Percentiles rank a stretch among this genome's conserved stretches.
These are phyloP conservation scores for Sinocyclocheilus maitianheensis DNA, from an alignment of 2,113 vertebrate genomes.

Conservation along the genomic window DNA sequence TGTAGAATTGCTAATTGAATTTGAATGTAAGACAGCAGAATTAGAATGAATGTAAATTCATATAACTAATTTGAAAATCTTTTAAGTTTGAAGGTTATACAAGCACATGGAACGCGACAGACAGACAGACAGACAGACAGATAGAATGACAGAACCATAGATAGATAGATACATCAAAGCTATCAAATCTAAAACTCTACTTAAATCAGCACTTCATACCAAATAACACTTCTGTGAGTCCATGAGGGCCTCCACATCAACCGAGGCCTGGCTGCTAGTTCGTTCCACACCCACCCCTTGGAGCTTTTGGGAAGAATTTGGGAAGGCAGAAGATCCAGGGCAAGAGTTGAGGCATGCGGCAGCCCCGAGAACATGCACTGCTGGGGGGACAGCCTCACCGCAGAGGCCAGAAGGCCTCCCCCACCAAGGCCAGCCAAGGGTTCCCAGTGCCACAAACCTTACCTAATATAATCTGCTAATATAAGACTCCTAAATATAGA, in stretches of 20 bases:
- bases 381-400: conserved; percentile 41
- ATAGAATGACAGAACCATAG: too few species aligned
- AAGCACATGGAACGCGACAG: not conserved
- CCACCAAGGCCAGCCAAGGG: conserved; percentile 63
- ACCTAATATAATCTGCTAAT: conserved; percentile 24
- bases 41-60: not conserved
- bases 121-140: not conserved
- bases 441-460: conserved; percentile 59
- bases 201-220: too few species aligned
- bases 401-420: conserved; percentile 57
- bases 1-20: not conserved
- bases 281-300: too few species aligned
- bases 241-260: too few species aligned
- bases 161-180: too few species aligned
- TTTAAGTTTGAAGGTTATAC: not conserved
- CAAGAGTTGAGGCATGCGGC: too few species aligned
- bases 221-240: too few species aligned
- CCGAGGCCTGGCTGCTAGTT: too few species aligned
- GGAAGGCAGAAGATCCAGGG: too few species aligned
- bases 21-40: not conserved
- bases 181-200: too few species aligned
- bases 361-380: conserved; percentile 43
- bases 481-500: conserved; percentile 60
- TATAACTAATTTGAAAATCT: not conserved
- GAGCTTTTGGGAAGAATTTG: too few species aligned